Evolutionary conservation across 1,140 invertebrate species (phyloP), one percentile per base, ranked within the genome.

Genomic region (Elymnias hypermnestra): DNA sequence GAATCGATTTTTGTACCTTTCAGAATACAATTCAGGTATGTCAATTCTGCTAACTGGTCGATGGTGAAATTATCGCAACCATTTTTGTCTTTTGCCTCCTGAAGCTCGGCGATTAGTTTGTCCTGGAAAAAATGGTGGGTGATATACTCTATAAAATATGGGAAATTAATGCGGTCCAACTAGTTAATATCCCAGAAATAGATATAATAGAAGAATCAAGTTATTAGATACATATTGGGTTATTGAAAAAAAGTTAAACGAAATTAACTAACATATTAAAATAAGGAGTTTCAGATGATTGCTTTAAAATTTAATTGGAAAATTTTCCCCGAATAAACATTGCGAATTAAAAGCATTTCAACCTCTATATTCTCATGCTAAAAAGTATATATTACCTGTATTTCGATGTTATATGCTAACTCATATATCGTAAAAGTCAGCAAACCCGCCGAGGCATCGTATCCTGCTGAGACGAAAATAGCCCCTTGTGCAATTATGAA

Each of bases 311-410:
- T n/a, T n/a, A n/a, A n/a, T n/a, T n/a, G n/a, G n/a, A n/a, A n/a
- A n/a, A n/a, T n/a, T n/a, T n/a, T n/a, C n/a, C n/a, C n/a, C n/a
- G n/a, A n/a, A n/a, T n/a, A n/a, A n/a, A n/a, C n/a, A n/a, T n/a
- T n/a, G n/a, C n/a, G n/a, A n/a, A n/a, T n/a, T n/a, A n/a, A n/a
- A n/a, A n/a, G n/a, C n/a, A n/a, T n/a, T n/a, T n/a, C n/a, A n/a
- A n/a, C n/a, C n/a, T n/a, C n/a, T n/a, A n/a, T n/a, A n/a, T n/a
- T n/a, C n/a, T n/a, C n/a, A n/a, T n/a, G n/a, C n/a, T n/a, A n/a
- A n/a, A n/a, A n/a, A n/a, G n/a, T n/a, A n/a, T n/a, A n/a, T 7
- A 29, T 29, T 56, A 74, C 72, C 57, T 75, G 72, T 33, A 57
- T 1, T 3, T 72, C 52, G 5, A 42, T 56, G 10, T 71, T 7